Evolutionary conservation across 1,140 invertebrate species (phyloP).

Genomic region (Orchesella cincta): DNA sequence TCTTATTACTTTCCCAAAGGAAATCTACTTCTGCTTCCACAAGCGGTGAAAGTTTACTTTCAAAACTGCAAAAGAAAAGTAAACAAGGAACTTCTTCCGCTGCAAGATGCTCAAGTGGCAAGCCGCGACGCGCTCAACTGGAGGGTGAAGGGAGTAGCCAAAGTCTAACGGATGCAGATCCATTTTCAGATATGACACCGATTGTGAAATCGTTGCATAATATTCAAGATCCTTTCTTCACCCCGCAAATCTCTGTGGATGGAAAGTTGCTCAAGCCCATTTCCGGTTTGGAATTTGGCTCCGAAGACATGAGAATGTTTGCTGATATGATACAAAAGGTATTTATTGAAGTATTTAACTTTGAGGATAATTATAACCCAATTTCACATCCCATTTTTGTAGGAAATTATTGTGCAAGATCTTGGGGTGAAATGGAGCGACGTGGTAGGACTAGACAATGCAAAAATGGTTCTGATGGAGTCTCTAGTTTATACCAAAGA

Average conservation of each 20-base stretch:
- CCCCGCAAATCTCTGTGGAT: background rate
- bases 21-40: background rate
- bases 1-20: background rate
- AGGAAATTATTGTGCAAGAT: conserved; percentile 69
- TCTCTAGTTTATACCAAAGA: conserved; percentile 81
- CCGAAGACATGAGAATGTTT: conserved; percentile 61
- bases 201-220: background rate
- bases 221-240: background rate
- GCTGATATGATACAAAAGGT: conserved; percentile 62
- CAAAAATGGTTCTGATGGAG: conserved; percentile 84
- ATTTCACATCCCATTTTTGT: conserved; percentile 38
- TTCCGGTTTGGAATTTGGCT: conserved; percentile 56
- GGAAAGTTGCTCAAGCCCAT: conserved; percentile 56
- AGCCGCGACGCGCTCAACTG: background rate
- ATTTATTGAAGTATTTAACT: no score
- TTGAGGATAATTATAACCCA: background rate
- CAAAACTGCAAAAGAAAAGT: no score
- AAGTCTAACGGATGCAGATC: background rate
- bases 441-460: conserved; percentile 72
- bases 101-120: background rate
- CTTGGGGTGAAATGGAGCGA: conserved; percentile 66
- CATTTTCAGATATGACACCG: background rate
- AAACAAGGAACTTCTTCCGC: background rate
- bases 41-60: background rate
- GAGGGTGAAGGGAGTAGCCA: background rate